Base-by-base conservation (phyloP, 2,797 vertebrate species). In the Semaprochilodus insignis region DNA sequence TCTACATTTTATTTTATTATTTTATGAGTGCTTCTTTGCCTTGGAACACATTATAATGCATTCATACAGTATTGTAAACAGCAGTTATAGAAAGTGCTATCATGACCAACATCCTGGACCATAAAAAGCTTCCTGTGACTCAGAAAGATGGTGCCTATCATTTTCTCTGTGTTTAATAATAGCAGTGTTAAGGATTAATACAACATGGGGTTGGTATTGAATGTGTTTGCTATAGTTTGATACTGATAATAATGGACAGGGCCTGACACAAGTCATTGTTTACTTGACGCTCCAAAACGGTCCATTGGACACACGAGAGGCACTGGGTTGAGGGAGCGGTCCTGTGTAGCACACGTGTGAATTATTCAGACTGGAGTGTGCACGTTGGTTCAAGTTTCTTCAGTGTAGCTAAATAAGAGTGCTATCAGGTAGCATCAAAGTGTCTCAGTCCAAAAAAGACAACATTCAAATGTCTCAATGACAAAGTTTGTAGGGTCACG, bases 341-440 rank as follows among this genome's bases (percentile, higher is more conserved):
- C 80, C 82, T 90, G 85, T 85, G 66, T 84, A 85, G 76, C 83
- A 77, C 74, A 59, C 82, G 74, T 77, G 80, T 95, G 85, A 95
- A 96, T 95, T 91, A 95, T 96, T 95, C 87, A 95, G 81, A 17
- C 87, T 85, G 82, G 82, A 51, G 85, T 63, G 48, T 86, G 83
- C 87, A 88, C 83, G 85, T 81, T 77, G 92, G 91, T 88, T 94
- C 90, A 59, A 13, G 91, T 92, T 94, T 90, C 92, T 81, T 90
- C 89, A 82, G 80, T 90, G 82, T 80, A 55, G 66, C 85, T 86
- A 85, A 70, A 81, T 72, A 86, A 81, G 85, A 52, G 54, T 21
- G 80, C 85, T 90, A 92, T 95, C 91, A 55, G 84, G 80, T 94
- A 90, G 88, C 91, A 85, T 87, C 88, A 88, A 85, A 85, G 81